Evolutionary conservation across 1,140 invertebrate genomes (phyloP).

Genomic region (Cylas formicarius): DNA sequence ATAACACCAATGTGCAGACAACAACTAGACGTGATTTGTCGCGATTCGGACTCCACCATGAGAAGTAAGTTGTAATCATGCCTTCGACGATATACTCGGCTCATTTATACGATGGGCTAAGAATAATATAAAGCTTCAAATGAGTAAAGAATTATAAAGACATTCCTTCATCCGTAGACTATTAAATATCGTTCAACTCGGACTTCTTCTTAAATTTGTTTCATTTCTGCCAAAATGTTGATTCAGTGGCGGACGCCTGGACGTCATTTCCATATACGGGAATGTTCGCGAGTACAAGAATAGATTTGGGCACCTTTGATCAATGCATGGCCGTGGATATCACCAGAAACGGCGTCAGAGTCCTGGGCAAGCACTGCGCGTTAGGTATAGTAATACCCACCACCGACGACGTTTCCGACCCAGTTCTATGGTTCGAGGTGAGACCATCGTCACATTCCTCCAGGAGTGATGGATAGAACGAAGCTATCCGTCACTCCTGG

Average conservation of each 20-base stretch:
- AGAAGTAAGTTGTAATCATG: no score
- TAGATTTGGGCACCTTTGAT: constrained; percentile 23
- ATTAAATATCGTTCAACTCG: no score
- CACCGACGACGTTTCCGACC: not conserved
- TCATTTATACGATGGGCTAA: no score
- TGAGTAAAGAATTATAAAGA: no score
- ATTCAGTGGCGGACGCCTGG: constrained; percentile 22
- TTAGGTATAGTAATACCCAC: constrained; percentile 9
- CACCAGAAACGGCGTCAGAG: constrained; percentile 2
- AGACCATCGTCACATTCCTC: not conserved
- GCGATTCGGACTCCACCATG: no score
- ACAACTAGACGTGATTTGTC: no score
- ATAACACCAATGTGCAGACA: no score
- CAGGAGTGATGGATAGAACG: not conserved
- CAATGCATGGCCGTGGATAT: constrained; percentile 20
- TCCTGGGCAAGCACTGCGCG: constrained; percentile 24
- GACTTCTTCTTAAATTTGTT: no score
- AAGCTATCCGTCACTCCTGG: not conserved
- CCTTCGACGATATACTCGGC: no score
- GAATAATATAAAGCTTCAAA: no score
- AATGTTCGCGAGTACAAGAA: constrained; percentile 6
- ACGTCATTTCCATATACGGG: constrained; percentile 23
- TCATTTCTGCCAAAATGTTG: no score
- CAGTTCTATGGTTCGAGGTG: not conserved
- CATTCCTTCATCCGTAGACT: no score